Conservation (phyloP, 2,888 invertebrate genomes). For the Ormyrus pomaceus region DNA sequence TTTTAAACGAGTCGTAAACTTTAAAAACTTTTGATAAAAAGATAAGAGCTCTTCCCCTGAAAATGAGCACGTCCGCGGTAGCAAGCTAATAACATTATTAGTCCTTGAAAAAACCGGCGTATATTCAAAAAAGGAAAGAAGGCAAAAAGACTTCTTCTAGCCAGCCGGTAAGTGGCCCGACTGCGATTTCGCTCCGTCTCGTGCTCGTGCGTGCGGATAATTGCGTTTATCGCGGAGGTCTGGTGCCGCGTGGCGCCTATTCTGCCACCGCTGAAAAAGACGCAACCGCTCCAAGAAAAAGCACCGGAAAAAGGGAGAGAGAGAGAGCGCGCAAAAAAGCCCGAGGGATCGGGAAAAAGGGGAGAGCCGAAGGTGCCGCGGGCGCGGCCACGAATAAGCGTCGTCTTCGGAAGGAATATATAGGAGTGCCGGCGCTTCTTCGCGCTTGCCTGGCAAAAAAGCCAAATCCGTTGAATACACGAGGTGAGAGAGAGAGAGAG, state of each 20-base stretch:
- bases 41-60: too few species aligned
- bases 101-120: neutral
- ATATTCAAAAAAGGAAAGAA: neutral
- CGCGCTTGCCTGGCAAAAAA: neutral
- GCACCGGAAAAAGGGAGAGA: neutral
- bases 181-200: conserved; percentile 38
- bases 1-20: too few species aligned
- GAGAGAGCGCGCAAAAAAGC: too few species aligned
- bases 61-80: too few species aligned
- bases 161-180: conserved; percentile 36
- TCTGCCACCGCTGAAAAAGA: neutral
- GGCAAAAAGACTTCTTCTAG: neutral
- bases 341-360: too few species aligned
- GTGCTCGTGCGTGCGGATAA: conserved; percentile 56
- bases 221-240: conserved; percentile 49
- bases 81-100: conserved; percentile 20
- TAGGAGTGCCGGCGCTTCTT: too few species aligned
- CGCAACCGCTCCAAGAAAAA: neutral
- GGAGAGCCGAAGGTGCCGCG: too few species aligned
- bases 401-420: too few species aligned
- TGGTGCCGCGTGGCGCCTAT: too few species aligned
- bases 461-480: conserved; percentile 48
- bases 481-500: neutral
- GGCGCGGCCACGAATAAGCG: too few species aligned
- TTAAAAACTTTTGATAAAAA: too few species aligned